These are phyloP conservation scores for Torymus auratus DNA, from an alignment of 2,888 invertebrate species.

Conservation along the genomic window DNA sequence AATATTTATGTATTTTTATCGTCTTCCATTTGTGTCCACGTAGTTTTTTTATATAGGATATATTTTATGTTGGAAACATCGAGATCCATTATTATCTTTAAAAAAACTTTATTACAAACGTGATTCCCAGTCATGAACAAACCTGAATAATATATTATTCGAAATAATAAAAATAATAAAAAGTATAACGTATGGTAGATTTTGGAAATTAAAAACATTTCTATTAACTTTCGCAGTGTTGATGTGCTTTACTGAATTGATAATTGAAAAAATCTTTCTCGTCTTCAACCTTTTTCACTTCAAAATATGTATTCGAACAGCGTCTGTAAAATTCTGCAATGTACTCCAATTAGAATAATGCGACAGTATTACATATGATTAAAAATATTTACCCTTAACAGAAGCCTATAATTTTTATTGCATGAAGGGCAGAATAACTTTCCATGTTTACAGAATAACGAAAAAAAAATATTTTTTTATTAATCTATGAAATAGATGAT, in stretches of 20 bases:
- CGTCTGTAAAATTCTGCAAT: conserved; percentile 12
- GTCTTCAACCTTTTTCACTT: neutral
- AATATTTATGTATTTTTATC: no score
- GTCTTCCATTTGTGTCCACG: no score
- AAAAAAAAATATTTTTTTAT: conserved; percentile 40
- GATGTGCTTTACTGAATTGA: neutral
- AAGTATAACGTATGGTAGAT: no score
- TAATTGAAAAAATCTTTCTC: no score
- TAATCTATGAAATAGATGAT: conserved; percentile 7
- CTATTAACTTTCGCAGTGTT: conserved; percentile 4
- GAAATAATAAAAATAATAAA: no score
- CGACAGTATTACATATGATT: conserved; percentile 5
- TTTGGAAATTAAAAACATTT: neutral
- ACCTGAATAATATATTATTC: no score
- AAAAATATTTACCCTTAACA: neutral
- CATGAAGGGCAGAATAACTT: no score
- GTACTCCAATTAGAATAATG: conserved; percentile 6
- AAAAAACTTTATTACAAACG: no score
- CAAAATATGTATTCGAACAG: conserved; percentile 48
- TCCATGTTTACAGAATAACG: neutral
- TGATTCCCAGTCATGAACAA: no score
- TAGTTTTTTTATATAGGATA: no score
- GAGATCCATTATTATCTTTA: no score
- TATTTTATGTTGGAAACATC: no score
- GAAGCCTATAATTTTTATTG: neutral